phyloP scores from a whole-genome alignment of 2,113 vertebrate species.

The Dasyornis broadbenti region DNA sequence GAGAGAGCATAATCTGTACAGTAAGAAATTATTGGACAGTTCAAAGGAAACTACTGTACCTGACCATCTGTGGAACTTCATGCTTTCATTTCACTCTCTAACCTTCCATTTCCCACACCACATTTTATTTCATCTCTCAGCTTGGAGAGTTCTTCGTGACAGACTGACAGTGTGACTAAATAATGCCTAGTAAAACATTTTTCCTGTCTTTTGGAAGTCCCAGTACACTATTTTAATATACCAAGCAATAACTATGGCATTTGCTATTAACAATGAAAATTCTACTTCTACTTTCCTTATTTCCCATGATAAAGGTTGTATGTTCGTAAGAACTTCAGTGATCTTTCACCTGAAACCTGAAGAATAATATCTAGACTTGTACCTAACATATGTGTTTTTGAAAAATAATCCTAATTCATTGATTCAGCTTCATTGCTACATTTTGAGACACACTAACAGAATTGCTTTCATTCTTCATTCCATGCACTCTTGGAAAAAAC shows the following conservation, averaged over 20 bases:
- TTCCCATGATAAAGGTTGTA: neutral
- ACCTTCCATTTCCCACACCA: neutral
- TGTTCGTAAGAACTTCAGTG: neutral
- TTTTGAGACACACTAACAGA: neutral
- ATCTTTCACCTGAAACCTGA: neutral
- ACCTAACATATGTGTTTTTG: rapidly evolving
- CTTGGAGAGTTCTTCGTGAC: neutral
- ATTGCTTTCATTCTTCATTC: neutral
- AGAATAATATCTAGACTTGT: neutral
- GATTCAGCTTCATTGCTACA: neutral
- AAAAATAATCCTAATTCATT: neutral
- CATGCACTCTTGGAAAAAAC: neutral
- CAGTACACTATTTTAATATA: neutral
- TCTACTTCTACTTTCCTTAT: neutral
- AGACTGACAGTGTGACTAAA: neutral
- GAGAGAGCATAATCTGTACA: neutral
- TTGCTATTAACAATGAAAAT: neutral
- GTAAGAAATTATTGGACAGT: neutral
- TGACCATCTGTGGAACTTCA: neutral
- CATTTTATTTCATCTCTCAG: neutral
- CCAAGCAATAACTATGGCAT: neutral
- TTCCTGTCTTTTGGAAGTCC: neutral
- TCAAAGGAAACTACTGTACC: neutral
- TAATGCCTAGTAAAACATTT: neutral
- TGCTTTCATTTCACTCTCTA: neutral